Evolutionary conservation across 2,113 vertebrate genomes (phyloP).

Genomic region (Myiagra hebetior): DNA sequence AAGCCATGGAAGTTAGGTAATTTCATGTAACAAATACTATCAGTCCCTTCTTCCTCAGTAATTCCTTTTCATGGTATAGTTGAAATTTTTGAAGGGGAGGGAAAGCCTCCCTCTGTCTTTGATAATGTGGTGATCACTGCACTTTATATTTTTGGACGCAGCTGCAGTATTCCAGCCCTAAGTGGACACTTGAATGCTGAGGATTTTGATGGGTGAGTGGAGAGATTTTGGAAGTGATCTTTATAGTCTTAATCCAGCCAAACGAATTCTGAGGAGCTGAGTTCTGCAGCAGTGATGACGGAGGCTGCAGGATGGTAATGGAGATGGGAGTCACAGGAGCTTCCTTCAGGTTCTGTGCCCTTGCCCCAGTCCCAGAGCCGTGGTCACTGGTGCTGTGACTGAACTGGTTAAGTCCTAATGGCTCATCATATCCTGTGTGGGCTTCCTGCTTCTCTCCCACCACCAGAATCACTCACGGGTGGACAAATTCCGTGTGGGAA

Average conservation of each 20-base stretch:
- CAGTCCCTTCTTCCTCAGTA: neutral
- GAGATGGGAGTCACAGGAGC: neutral
- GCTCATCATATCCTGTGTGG: neutral
- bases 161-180: neutral
- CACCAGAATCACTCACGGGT: accelerated
- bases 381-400: neutral
- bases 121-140: neutral
- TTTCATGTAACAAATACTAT: neutral
- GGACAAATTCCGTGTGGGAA: neutral
- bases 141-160: neutral
- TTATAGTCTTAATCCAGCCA: neutral
- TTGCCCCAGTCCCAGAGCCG: neutral
- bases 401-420: neutral
- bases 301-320: neutral
- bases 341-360: neutral
- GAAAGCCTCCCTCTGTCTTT: neutral
- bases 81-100: neutral
- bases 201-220: neutral
- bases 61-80: neutral
- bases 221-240: neutral
- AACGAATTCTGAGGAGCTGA: neutral
- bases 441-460: neutral
- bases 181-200: neutral
- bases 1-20: neutral
- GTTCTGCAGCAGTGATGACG: neutral